These are phyloP conservation scores for Patagioenas fasciata DNA, from an alignment of 2,113 vertebrate genomes.

Conservation along the genomic window DNA sequence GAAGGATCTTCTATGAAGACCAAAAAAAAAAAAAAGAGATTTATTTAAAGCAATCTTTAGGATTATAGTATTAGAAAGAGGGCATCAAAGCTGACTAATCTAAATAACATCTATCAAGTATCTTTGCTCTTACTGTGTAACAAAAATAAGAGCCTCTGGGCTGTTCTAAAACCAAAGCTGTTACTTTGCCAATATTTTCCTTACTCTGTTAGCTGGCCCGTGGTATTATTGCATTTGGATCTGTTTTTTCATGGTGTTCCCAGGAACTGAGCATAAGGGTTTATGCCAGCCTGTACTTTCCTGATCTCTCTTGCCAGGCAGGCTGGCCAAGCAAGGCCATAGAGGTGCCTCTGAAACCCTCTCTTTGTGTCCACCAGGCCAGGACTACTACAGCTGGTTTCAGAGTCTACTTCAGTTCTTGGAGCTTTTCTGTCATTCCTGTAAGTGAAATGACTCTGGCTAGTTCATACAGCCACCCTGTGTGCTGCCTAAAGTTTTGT, in stretches of 20 bases:
- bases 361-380: not conserved
- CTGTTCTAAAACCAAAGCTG: constrained; percentile 9
- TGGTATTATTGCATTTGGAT: not conserved
- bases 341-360: constrained; percentile 5
- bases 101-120: not conserved
- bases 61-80: not conserved
- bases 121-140: not conserved
- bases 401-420: not conserved
- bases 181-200: constrained; percentile 36
- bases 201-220: not conserved
- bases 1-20: not conserved
- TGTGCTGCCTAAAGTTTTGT: not conserved
- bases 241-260: not conserved
- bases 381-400: constrained; percentile 19
- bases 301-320: constrained; percentile 34
- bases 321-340: constrained; percentile 9
- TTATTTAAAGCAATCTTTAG: not conserved
- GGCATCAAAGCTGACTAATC: not conserved
- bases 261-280: not conserved
- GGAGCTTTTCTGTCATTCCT: not conserved
- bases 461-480: not conserved
- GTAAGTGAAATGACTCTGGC: not conserved
- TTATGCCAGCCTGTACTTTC: not conserved
- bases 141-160: not conserved
- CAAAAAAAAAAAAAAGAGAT: not conserved